phyloP scores from a whole-genome alignment of 2,113 vertebrate species.

The Eonycteris spelaea region DNA sequence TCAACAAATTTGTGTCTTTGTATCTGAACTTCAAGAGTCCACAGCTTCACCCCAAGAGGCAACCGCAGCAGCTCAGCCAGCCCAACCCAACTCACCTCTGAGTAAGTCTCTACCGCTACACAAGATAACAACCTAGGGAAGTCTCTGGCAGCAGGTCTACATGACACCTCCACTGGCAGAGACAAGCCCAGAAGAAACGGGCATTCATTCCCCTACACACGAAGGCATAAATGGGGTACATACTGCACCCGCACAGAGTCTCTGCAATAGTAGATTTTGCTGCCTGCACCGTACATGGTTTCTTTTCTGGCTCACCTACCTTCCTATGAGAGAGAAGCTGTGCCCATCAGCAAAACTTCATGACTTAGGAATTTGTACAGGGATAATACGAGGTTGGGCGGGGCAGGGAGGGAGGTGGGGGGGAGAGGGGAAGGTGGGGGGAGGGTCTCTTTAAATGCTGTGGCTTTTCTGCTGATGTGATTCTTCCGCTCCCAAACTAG shows the following conservation, averaged over 20 bases:
- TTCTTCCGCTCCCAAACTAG: slow-evolving; percentile 27
- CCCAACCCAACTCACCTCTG: not conserved
- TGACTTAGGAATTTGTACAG: not conserved
- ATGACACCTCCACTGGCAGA: not conserved
- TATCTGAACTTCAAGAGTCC: not conserved
- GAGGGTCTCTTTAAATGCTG: not conserved
- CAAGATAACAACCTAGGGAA: not conserved
- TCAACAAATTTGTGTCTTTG: not conserved
- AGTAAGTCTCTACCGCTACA: not conserved
- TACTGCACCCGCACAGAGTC: not conserved
- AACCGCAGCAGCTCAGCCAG: not conserved
- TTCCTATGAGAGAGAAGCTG: not conserved
- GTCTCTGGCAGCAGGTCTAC: not conserved
- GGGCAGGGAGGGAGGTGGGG: not conserved
- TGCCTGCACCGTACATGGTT: not conserved
- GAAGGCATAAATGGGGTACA: not conserved
- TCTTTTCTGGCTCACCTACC: not conserved
- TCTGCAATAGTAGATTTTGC: not conserved
- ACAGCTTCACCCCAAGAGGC: not conserved
- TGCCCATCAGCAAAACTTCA: not conserved
- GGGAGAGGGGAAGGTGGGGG: not conserved
- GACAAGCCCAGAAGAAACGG: not conserved
- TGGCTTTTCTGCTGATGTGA: not conserved
- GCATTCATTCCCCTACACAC: not conserved
- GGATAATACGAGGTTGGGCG: not conserved